Evolutionary conservation across 2,113 vertebrate species (phyloP).

Genomic region (Neolamprologus brichardi): DNA sequence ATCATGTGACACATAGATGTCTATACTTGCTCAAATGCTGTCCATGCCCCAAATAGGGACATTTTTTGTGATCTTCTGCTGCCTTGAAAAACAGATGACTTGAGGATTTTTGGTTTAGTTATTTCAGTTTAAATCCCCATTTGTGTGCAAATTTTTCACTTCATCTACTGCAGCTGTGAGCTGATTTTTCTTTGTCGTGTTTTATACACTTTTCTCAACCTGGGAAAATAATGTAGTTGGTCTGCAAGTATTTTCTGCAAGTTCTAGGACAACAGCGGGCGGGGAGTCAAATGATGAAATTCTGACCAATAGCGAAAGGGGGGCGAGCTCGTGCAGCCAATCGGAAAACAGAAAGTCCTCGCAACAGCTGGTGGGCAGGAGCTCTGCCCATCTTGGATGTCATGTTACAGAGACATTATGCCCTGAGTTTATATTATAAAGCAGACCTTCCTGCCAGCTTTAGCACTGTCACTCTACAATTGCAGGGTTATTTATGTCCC

Average conservation of each 20-base stretch:
- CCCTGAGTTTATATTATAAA: neutral
- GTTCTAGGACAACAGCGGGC: neutral
- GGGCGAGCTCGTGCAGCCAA: conserved; percentile 36
- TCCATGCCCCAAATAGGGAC: neutral
- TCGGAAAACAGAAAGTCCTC: neutral
- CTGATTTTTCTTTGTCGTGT: neutral
- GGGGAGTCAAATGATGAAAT: neutral
- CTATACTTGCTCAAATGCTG: neutral
- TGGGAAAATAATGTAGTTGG: neutral
- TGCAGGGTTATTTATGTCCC: neutral
- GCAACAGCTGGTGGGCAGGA: neutral
- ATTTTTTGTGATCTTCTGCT: neutral
- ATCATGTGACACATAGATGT: neutral
- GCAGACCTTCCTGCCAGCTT: neutral
- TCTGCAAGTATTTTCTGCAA: neutral
- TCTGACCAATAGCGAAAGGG: conserved; percentile 43
- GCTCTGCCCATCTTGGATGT: neutral
- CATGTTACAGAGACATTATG: neutral
- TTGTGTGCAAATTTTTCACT: neutral
- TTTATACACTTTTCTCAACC: neutral
- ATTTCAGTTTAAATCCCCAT: neutral
- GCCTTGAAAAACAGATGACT: neutral
- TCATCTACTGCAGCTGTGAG: neutral
- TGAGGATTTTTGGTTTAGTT: neutral
- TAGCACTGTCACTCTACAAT: neutral